phyloP scores from a whole-genome alignment of 2,113 vertebrate species.

The Nerophis ophidion region DNA sequence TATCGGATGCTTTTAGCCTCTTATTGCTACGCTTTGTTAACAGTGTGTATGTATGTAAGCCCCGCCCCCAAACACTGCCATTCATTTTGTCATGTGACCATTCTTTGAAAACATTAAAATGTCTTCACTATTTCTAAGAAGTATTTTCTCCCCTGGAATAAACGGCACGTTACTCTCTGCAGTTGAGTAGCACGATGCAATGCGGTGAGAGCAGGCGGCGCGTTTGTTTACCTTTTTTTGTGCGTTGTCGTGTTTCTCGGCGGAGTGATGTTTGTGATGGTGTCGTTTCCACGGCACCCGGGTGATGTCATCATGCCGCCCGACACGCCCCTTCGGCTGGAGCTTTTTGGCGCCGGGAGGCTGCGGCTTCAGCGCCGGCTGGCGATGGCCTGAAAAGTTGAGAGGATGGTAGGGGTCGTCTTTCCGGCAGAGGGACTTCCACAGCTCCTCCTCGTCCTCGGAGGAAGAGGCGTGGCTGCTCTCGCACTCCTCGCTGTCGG shows the following conservation, averaged over 20 bases:
- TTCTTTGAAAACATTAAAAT: too few species aligned
- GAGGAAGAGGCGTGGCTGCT: conserved; percentile 43
- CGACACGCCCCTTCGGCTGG: background rate
- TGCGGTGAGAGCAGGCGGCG: too few species aligned
- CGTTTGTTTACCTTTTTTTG: background rate
- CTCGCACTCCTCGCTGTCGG: conserved; percentile 33
- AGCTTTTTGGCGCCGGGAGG: conserved; percentile 12
- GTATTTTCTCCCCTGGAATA: too few species aligned
- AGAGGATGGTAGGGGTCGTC: conserved; percentile 72
- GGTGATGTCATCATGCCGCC: background rate
- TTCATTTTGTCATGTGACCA: too few species aligned
- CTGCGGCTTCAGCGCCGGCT: background rate
- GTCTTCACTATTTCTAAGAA: too few species aligned
- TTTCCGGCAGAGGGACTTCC: conserved; percentile 55
- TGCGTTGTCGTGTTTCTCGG: background rate
- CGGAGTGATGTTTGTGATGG: background rate
- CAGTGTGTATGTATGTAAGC: too few species aligned
- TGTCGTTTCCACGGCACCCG: conserved; percentile 61
- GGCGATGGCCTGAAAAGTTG: conserved; percentile 63
- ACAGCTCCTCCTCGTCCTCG: conserved; percentile 63
- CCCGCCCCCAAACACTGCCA: too few species aligned
- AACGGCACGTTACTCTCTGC: too few species aligned
- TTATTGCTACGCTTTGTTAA: too few species aligned
- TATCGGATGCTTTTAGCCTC: too few species aligned
- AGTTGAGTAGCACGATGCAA: too few species aligned